A percentile compares a stretch with the other conserved stretches of the same genome.
phyloP scores from a whole-genome alignment of 2,113 vertebrate genomes.

The Riparia riparia region DNA sequence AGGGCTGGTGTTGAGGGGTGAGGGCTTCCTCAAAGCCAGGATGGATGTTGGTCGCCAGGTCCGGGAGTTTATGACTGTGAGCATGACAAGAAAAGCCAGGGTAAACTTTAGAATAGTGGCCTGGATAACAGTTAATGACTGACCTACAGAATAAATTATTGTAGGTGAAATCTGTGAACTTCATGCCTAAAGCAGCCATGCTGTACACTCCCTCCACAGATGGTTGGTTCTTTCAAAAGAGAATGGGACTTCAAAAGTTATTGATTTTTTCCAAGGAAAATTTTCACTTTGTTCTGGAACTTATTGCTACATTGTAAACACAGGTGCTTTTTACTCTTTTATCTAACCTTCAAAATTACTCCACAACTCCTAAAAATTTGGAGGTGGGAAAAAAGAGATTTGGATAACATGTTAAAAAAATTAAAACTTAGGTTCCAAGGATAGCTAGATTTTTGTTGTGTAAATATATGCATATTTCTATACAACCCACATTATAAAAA shows the following conservation, averaged over 20 bases:
- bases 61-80: not conserved
- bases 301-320: not conserved
- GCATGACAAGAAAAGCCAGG: not conserved
- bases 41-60: rapidly evolving
- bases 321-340: not conserved
- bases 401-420: not conserved
- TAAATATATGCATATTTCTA: not conserved
- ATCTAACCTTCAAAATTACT: not conserved
- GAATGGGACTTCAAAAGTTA: not conserved
- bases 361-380: not conserved
- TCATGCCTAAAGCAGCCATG: not conserved
- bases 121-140: not conserved
- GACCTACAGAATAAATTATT: not conserved
- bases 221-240: not conserved
- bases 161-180: not conserved
- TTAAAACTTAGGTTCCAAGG: not conserved
- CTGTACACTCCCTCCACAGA: not conserved
- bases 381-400: rapidly evolving
- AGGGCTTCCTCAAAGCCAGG: not conserved
- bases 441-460: not conserved
- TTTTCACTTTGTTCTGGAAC: not conserved
- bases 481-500: not conserved
- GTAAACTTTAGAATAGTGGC: not conserved
- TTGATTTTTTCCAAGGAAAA: not conserved
- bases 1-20: rapidly evolving